A percentile compares a stretch with the other conserved stretches of the same genome.
phyloP scores from a whole-genome alignment of 2,113 vertebrate genomes.

The Takifugu flavidus region DNA sequence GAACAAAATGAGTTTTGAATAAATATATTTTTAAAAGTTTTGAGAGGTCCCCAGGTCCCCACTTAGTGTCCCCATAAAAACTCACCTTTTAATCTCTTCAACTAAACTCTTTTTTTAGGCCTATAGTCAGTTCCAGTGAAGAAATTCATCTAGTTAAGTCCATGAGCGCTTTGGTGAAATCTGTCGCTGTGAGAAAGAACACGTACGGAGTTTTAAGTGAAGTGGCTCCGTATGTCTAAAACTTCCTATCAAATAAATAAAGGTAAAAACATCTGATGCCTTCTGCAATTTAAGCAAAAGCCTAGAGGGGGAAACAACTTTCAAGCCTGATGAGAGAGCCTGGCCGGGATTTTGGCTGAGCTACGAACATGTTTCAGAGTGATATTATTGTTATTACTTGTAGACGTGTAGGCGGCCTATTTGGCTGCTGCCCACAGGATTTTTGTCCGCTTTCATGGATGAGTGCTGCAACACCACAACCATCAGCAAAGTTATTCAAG shows the following conservation, averaged over 20 bases:
- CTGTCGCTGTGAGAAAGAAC: too few species aligned
- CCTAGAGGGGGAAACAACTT: background rate
- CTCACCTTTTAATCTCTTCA: too few species aligned
- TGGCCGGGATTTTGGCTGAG: background rate
- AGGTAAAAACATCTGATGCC: constrained; percentile 16
- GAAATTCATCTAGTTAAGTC: background rate
- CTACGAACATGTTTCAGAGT: background rate
- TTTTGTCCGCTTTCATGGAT: background rate
- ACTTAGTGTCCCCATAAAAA: too few species aligned
- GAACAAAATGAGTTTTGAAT: constrained; percentile 14
- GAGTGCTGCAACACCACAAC: constrained; percentile 2
- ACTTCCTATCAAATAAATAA: constrained; percentile 8
- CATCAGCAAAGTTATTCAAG: background rate
- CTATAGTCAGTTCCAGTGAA: constrained; percentile 4
- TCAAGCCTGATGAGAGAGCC: background rate
- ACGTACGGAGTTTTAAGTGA: too few species aligned
- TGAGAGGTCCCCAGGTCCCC: too few species aligned
- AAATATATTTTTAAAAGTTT: too few species aligned
- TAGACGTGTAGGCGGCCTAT: background rate
- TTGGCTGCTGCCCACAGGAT: constrained; percentile 13
- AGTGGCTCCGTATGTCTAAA: too few species aligned
- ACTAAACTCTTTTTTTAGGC: too few species aligned
- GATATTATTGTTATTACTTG: constrained; percentile 3
- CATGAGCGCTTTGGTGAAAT: too few species aligned
- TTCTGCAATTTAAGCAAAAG: background rate